Evolutionary conservation across 2,113 vertebrate species (phyloP), one percentile per base, ranked within the genome.

Genomic region (Suncus etruscus): DNA sequence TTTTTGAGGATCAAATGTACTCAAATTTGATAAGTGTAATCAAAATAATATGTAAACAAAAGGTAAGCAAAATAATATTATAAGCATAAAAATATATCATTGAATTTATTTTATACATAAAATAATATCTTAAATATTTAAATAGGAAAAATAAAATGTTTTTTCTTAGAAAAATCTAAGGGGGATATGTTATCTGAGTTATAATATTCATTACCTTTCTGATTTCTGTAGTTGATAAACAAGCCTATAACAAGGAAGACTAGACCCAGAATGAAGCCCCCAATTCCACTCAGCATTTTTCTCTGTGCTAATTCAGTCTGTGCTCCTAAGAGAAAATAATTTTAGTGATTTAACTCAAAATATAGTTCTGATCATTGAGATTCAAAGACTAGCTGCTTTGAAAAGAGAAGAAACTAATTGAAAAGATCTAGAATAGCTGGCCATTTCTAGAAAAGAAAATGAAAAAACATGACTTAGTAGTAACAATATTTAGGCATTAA

Each of bases 201-300:
- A 8, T 58, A 66, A 8, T 11, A 1, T 1, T 54, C 31, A 79
- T 94, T 10, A 96, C 92, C 93, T 31, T 76, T 83, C 47, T 45
- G 75, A 24, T 32, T 91, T 48, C 83, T 80, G 39, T 73, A 32
- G 68, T 86, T 8, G 88, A 94, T 0, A 11, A 73, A 69, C 31
- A 94, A 82, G 16, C 90, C 91, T 2, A 9, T 9, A 2, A 32
- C 65, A 0, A 94, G 69, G 84, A 94, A 80, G 68, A 94, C 72
- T 22, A 96, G 90, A 0, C 94, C 93, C 61, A 95, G 75, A 3
- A 77, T 79, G 4, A 90, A 74, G 82, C 45, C 82, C 18, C 61
- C 32, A 0, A 31, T 0, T 39, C 94, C 94, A 20, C 65, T 91
- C 86, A 95, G 58, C 80, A 94, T 47, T 92, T 95, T 96, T 77